Evolutionary conservation across 2,888 invertebrate species (phyloP), one percentile per base, ranked within the genome.

Genomic region (Dysmachus trigonus): DNA sequence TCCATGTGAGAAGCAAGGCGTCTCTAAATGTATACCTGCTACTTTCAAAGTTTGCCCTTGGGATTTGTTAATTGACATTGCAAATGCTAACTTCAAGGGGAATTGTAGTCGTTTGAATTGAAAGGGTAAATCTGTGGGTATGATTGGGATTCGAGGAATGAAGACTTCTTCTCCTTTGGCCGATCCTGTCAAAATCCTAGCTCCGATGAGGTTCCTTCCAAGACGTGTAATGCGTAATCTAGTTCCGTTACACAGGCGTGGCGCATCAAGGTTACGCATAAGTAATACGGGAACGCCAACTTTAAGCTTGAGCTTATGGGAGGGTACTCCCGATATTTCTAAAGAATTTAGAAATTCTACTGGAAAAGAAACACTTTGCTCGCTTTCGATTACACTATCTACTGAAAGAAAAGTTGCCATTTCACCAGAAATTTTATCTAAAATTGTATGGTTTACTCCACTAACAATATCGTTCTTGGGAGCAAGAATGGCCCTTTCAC

Each of bases 221-320:
- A 62, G 74, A 18, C 41, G 81, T 86, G 47, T 35, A 74, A 83
- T 74, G 31, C 22, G n/a, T 27, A 86, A 81, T 31, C 88, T 86
- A 15, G 89, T 90, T 1, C 89, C 89, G 85, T 90, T 90, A 86
- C 89, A 77, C 15, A 77, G 41, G 0, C 41, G 15, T 77, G 77
- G 77, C 7, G 33, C 18, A 77, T 47, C 18, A 38, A 77, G 10
- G 38, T 77, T 47, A 41, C 38, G 77, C 38, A 77, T 38, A 15
- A 77, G 18, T 10, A 77, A n/a, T 6, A 77, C n/a, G n/a, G n/a
- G n/a, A n/a, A n/a, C 38, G 18, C 18, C 35, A n/a, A 38, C 33
- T 22, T 38, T 33, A 22, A 77, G 31, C 27, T 79, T 79, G 8
- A 79, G 27, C 22, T 18, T 79, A 1, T 79, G 79, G 15, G 79